These are phyloP conservation scores for Speoplatyrhinus poulsoni DNA, from an alignment of 2,113 vertebrate genomes.

Conservation along the genomic window DNA sequence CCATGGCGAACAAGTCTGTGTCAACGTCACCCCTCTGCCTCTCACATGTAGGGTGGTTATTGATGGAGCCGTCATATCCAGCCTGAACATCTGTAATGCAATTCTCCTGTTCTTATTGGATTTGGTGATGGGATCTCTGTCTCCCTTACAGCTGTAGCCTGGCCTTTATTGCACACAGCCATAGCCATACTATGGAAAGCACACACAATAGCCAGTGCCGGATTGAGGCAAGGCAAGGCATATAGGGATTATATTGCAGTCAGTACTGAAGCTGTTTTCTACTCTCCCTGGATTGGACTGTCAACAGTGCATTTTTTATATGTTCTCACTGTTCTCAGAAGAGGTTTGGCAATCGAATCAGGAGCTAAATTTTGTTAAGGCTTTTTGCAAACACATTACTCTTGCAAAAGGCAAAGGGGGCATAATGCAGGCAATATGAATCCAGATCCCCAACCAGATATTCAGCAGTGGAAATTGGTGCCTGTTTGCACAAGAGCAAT, in stretches of 20 bases:
- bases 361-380: conserved; percentile 18
- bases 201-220: conserved; percentile 14
- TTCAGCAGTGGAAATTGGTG: neutral
- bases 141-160: conserved; percentile 61
- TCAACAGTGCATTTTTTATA: conserved; percentile 24
- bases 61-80: conserved; percentile 76
- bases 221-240: conserved; percentile 11
- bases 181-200: conserved; percentile 24
- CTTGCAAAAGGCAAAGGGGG: conserved; percentile 7
- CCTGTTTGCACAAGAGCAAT: too few relatives aligned
- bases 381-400: conserved; percentile 23
- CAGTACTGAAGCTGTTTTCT: conserved; percentile 28
- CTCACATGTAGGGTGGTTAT: conserved; percentile 71
- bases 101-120: conserved; percentile 72
- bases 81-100: conserved; percentile 76
- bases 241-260: conserved; percentile 20
- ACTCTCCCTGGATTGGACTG: conserved; percentile 21
- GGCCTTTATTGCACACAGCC: conserved; percentile 54
- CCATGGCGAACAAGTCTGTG: conserved; percentile 56
- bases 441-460: neutral
- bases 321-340: conserved; percentile 24
- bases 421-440: conserved; percentile 19
- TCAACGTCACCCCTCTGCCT: conserved; percentile 52
- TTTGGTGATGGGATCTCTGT: conserved; percentile 66
- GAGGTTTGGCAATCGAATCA: conserved; percentile 23